Evolutionary conservation across 35 echinoderm and acorn worm genomes (phyloP).

Genomic region (Heliocidaris tuberculata): DNA sequence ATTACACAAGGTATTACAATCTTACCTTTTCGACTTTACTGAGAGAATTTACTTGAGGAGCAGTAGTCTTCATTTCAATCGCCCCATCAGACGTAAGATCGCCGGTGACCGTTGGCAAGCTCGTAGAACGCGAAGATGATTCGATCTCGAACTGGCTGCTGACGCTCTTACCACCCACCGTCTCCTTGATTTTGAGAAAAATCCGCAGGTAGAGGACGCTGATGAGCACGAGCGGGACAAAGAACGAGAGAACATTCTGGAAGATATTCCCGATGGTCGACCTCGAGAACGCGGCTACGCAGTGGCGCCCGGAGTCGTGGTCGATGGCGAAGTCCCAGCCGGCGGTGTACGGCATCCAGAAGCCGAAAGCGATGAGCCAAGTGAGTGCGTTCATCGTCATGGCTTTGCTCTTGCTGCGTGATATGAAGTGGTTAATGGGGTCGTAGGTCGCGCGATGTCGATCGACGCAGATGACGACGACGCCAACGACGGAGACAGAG

Average conservation of each 20-base stretch:
- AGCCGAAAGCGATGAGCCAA: conserved; percentile 24
- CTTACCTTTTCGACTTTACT: too few species aligned
- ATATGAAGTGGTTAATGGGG: conserved; percentile 31
- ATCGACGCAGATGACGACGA: conserved; percentile 48
- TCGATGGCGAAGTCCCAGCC: neutral
- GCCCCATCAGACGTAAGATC: too few species aligned
- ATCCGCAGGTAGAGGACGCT: neutral
- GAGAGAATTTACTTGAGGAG: too few species aligned
- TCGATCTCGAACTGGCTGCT: too few species aligned
- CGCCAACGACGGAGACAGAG: conserved; percentile 15
- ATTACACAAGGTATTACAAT: too few species aligned
- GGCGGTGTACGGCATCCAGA: conserved; percentile 6
- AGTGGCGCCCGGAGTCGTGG: neutral
- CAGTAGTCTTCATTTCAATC: too few species aligned
- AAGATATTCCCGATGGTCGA: neutral
- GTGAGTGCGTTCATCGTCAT: neutral
- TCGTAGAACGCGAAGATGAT: too few species aligned
- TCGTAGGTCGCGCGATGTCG: conserved; percentile 43
- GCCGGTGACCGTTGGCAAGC: too few species aligned
- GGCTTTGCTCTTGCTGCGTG: conserved; percentile 9
- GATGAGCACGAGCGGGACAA: neutral
- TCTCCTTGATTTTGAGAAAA: neutral
- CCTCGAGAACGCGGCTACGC: neutral
- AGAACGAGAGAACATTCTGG: neutral
- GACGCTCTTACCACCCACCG: neutral